These are phyloP conservation scores for Tenrec ecaudatus DNA, from an alignment of 2,113 vertebrate genomes.

Conservation along the genomic window DNA sequence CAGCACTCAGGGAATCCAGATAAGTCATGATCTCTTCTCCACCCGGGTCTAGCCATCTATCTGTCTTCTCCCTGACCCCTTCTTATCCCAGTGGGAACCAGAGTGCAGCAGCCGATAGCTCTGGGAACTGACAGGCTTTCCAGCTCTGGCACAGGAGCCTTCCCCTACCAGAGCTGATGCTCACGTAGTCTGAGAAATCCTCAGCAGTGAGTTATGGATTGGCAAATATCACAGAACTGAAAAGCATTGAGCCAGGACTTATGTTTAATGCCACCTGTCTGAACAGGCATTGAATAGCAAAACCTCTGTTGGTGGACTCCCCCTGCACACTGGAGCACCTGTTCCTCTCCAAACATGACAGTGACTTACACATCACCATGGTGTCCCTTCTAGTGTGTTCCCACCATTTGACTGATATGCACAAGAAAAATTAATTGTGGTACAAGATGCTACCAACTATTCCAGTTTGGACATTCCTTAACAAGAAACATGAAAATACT, in stretches of 20 bases:
- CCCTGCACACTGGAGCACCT: neutral
- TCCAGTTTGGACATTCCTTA: neutral
- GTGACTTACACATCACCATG: neutral
- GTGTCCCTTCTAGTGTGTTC: neutral
- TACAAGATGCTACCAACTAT: neutral
- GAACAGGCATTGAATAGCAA: too few relatives aligned
- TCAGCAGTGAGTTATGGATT: too few relatives aligned
- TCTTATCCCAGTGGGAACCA: neutral
- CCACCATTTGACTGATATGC: neutral
- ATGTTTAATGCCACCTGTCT: neutral
- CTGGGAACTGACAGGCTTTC: neutral
- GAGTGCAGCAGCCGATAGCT: neutral
- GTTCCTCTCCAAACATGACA: neutral
- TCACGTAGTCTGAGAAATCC: neutral
- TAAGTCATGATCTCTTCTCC: neutral
- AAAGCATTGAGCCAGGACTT: neutral
- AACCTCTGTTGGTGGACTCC: neutral
- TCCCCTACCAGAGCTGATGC: neutral
- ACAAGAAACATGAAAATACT: constrained; percentile 24
- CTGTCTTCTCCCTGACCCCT: neutral
- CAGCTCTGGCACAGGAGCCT: neutral
- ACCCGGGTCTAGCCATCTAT: neutral
- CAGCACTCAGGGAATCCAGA: neutral
- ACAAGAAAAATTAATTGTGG: neutral
- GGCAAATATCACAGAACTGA: neutral